Base-by-base conservation (phyloP, 2,888 invertebrate species). In the Rotaria magnacalcarata region DNA sequence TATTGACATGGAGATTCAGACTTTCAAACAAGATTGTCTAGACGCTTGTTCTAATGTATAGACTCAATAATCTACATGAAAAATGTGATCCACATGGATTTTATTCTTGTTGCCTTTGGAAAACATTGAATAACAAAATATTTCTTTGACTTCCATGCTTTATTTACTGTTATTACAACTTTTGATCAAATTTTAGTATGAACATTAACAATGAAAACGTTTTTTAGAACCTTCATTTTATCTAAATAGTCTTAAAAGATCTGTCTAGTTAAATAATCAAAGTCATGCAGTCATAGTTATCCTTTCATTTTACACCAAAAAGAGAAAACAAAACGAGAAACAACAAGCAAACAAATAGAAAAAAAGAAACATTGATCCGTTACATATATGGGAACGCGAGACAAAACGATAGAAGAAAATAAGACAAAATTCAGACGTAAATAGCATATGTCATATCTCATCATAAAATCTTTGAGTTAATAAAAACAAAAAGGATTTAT, bases 231-330 rank as follows among this genome's bases (percentile, higher is more conserved):
- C 24, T 27, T 34, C 34, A 10, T 67, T 67, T 21, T 0, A 56
- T 21, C 6, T 52, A 56, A 56, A 27, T 67, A 34, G 27, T 34
- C 27, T 67, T 56, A 16, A 16, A 52, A 52, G 52, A 52, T 52
- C 52, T 52, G 52, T 14, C 14, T 52, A 8, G 14, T 24, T 34
- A 56, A 24, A 34, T 67, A 27, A 34, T 67, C 34, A 34, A 67
- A 67, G 16, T 27, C 34, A 67, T 34, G 67, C 67, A 34, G 67
- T 16, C 67, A 27, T 34, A 67, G 27, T 67, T 34, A 67, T 67
- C 67, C 34, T 67, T 67, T 67, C 67, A 67, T 67, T 67, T 14
- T 27, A 67, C 67, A 67, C 27, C 67, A 34, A 67, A 67, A 67
- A 27, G 11, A 60, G 16, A 27, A 67, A 52, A 52, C 8, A 52